A percentile compares a stretch with the other conserved stretches of the same genome.
These are phyloP conservation scores for Plectropomus leopardus DNA, from an alignment of 2,113 vertebrate species.

Conservation along the genomic window DNA sequence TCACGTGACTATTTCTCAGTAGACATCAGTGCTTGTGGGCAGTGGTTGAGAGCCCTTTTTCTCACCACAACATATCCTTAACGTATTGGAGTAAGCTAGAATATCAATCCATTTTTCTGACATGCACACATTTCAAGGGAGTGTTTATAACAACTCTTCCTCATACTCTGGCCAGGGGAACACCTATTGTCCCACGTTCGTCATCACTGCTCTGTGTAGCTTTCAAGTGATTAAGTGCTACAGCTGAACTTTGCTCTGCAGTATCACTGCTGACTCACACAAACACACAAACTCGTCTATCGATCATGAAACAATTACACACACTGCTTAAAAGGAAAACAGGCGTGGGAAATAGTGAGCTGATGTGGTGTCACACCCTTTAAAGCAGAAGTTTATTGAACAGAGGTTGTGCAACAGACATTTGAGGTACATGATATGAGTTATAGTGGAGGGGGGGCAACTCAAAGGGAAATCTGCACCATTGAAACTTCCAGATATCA, in stretches of 20 bases:
- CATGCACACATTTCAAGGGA: not conserved
- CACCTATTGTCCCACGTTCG: not conserved
- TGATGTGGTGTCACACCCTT: conserved; percentile 92
- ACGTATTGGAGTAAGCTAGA: not conserved
- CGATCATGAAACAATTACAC: conserved; percentile 15
- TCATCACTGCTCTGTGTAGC: conserved; percentile 12
- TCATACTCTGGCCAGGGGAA: not conserved
- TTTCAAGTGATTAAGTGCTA: not conserved
- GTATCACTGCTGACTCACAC: not conserved
- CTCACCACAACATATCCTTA: not conserved
- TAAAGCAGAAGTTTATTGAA: conserved; percentile 92
- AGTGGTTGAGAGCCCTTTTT: not conserved
- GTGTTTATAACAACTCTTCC: conserved; percentile 12
- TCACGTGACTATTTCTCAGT: not conserved
- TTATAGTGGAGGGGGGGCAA: conserved; percentile 83
- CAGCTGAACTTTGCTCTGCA: not conserved
- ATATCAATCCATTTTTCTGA: not conserved
- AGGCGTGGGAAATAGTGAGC: conserved; percentile 87
- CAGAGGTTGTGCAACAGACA: conserved; percentile 93
- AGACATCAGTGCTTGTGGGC: too few species aligned
- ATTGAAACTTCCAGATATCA: conserved; percentile 72
- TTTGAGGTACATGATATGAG: conserved; percentile 93
- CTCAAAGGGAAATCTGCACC: conserved; percentile 69
- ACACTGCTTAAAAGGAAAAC: conserved; percentile 73
- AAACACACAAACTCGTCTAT: not conserved